These are phyloP conservation scores for Diadegma fenestrale DNA, from an alignment of 2,888 invertebrate genomes.

Conservation along the genomic window DNA sequence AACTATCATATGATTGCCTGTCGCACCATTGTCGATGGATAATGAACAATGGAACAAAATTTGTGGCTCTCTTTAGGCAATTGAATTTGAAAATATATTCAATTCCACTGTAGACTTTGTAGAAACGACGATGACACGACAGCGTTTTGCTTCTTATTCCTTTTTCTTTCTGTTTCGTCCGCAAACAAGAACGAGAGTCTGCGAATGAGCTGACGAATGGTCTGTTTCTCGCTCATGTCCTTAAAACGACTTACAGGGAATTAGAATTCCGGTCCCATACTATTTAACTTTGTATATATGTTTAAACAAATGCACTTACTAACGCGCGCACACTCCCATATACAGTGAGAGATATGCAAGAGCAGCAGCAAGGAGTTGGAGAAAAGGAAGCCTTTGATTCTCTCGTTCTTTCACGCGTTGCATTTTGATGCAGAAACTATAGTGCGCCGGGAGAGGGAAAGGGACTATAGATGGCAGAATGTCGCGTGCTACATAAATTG, in stretches of 20 bases:
- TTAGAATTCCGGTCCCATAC: constrained; percentile 7
- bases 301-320: background rate
- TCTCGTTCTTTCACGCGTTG: constrained; percentile 11
- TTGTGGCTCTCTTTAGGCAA: no score
- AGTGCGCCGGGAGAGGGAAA: background rate
- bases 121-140: background rate
- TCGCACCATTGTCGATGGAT: no score
- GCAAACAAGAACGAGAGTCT: background rate
- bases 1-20: no score
- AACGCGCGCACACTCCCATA: background rate
- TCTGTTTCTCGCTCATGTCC: constrained; percentile 26
- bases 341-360: background rate
- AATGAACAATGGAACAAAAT: no score
- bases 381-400: constrained; percentile 30
- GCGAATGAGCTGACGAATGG: constrained; percentile 42
- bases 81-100: no score
- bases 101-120: background rate
- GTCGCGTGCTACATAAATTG: constrained; percentile 80
- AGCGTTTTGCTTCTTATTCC: background rate
- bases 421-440: constrained; percentile 26
- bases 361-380: background rate
- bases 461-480: constrained; percentile 67
- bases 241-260: constrained; percentile 20
- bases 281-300: background rate
- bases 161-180: background rate